Conservation (phyloP, 2,113 vertebrate species). For the Boulengeromyrus knoepffleri region DNA sequence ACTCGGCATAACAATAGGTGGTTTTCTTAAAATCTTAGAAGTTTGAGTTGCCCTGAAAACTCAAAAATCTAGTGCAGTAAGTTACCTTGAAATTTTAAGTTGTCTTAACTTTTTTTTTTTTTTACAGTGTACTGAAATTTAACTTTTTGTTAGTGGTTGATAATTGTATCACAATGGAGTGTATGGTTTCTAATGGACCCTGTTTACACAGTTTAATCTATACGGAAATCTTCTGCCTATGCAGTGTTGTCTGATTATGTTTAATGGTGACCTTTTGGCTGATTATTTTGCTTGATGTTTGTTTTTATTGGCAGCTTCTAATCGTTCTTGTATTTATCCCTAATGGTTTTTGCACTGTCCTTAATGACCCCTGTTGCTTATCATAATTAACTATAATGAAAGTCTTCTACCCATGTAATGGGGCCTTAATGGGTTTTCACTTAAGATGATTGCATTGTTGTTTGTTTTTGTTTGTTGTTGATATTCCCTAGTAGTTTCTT, state of each 20-base stretch:
- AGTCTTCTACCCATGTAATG: neutral
- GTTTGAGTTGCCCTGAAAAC: too few relatives aligned
- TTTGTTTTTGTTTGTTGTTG: neutral
- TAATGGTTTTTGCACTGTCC: neutral
- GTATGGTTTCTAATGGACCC: neutral
- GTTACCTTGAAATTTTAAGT: too few relatives aligned
- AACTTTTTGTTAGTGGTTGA: neutral
- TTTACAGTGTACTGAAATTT: neutral
- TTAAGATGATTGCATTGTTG: neutral
- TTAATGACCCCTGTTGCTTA: neutral
- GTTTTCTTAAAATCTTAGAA: too few relatives aligned
- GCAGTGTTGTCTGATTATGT: neutral
- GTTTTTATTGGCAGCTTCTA: neutral
- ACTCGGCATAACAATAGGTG: too few relatives aligned
- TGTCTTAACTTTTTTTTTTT: too few relatives aligned
- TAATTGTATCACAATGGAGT: neutral
- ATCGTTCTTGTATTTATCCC: neutral
- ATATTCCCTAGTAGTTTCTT: neutral
- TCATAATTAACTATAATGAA: neutral
- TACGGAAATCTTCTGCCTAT: neutral
- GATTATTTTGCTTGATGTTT: neutral
- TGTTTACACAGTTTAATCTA: neutral
- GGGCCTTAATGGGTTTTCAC: neutral
- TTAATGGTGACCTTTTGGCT: neutral
- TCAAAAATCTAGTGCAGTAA: too few relatives aligned